Conservation (phyloP, 1,140 invertebrate genomes). For the Cryptotermes secundus region DNA sequence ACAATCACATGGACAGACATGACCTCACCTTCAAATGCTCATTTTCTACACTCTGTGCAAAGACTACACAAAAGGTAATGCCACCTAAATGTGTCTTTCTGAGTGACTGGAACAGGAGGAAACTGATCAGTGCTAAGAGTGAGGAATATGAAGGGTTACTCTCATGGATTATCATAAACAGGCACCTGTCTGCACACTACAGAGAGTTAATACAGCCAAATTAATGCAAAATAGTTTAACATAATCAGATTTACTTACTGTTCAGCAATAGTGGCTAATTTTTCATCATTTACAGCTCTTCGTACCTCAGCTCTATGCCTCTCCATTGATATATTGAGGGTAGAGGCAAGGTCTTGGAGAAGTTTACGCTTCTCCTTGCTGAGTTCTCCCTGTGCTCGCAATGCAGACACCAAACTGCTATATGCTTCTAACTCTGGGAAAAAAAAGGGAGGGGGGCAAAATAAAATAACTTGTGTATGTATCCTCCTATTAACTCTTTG, state of each 20-base stretch:
- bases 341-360: slow-evolving; percentile 74
- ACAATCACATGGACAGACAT: no score
- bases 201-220: no score
- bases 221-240: background rate
- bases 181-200: no score
- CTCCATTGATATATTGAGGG: slow-evolving; percentile 84
- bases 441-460: no score
- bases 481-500: background rate
- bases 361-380: slow-evolving; percentile 81
- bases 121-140: no score
- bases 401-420: slow-evolving; percentile 80
- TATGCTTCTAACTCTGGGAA: slow-evolving; percentile 85
- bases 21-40: no score
- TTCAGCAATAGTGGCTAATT: slow-evolving; percentile 81
- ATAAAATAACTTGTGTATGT: background rate
- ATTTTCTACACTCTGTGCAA: no score
- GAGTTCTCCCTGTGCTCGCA: slow-evolving; percentile 87
- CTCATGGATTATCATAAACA: no score
- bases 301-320: slow-evolving; percentile 87
- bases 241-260: slow-evolving; percentile 60
- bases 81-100: no score
- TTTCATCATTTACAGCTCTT: slow-evolving; percentile 87
- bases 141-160: no score
- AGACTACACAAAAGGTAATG: no score
- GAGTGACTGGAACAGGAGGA: no score